phyloP scores from a whole-genome alignment of 2,888 invertebrate species.

The Apamea sordens region DNA sequence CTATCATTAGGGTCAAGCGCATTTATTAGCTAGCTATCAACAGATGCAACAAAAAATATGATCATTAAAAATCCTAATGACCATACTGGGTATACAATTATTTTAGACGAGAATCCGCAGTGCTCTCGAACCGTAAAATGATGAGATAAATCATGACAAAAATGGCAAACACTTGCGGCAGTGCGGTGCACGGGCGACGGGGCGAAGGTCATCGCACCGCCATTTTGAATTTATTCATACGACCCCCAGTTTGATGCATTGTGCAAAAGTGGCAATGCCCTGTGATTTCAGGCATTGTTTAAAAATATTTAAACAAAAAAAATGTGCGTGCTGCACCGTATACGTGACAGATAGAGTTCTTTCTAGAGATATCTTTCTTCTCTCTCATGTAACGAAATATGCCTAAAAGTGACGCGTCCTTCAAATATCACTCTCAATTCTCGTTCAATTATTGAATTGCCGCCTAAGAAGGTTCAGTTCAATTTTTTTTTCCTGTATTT shows the following conservation, averaged over 20 bases:
- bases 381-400: neutral
- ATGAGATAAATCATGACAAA: slow-evolving; percentile 64
- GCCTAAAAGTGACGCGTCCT: neutral
- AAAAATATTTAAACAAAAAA: neutral
- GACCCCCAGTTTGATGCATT: slow-evolving; percentile 54
- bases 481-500: neutral
- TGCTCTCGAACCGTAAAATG: slow-evolving; percentile 58
- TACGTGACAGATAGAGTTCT: neutral
- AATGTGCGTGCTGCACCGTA: neutral
- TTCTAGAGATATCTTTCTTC: neutral
- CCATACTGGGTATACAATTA: slow-evolving; percentile 41
- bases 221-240: slow-evolving; percentile 62
- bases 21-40: slow-evolving; percentile 34
- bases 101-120: slow-evolving; percentile 44
- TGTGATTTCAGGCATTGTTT: slow-evolving; percentile 33
- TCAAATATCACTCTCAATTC: neutral
- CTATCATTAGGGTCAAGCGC: slow-evolving; percentile 41
- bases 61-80: slow-evolving; percentile 54
- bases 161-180: slow-evolving; percentile 63
- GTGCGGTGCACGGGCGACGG: slow-evolving; percentile 64
- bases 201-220: slow-evolving; percentile 66
- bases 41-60: slow-evolving; percentile 37
- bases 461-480: neutral
- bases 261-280: slow-evolving; percentile 42
- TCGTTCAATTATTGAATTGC: neutral